phyloP scores from a whole-genome alignment of 2,888 invertebrate genomes.

The Plebejus melissa region DNA sequence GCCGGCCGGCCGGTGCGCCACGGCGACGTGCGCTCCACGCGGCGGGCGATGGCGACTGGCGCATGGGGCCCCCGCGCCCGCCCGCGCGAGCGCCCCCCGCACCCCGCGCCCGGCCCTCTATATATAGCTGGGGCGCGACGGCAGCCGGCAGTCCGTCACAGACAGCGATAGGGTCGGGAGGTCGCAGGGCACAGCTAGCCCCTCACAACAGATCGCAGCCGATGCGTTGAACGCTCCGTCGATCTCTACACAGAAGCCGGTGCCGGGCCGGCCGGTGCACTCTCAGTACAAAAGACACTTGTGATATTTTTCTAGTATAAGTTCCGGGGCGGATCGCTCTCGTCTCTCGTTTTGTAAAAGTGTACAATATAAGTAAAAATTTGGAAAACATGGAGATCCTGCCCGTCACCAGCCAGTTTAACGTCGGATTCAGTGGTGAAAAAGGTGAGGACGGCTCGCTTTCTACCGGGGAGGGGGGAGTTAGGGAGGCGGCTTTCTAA shows the following conservation, averaged over 20 bases:
- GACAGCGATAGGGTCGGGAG: conserved; percentile 74
- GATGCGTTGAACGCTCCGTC: conserved; percentile 51
- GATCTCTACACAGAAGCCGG: conserved; percentile 72
- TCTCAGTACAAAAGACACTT: conserved; percentile 77
- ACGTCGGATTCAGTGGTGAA: conserved; percentile 86
- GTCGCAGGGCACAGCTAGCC: conserved; percentile 53
- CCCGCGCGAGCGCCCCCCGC: conserved; percentile 60
- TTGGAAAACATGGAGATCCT: conserved; percentile 88
- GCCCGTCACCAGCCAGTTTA: conserved; percentile 86
- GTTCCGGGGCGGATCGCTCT: conserved; percentile 69
- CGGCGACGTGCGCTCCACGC: conserved; percentile 49
- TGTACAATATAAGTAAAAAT: conserved; percentile 79
- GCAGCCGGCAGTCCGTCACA: conserved; percentile 73
- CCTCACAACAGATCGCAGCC: conserved; percentile 66
- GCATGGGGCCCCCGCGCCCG: conserved; percentile 68
- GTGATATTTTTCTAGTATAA: conserved; percentile 77
- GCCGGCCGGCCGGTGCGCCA: conserved; percentile 70
- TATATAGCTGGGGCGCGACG: conserved; percentile 66
- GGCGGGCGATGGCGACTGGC: conserved; percentile 59
- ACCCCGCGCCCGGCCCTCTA: conserved; percentile 62
- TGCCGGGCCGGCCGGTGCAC: conserved; percentile 66
- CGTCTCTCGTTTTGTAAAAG: conserved; percentile 64
- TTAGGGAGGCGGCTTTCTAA: conserved; percentile 68
- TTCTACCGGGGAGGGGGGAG: conserved; percentile 50
- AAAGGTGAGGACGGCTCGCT: conserved; percentile 80